Evolutionary conservation across 2,888 invertebrate genomes (phyloP).

Genomic region (Drosophila meridionalis): DNA sequence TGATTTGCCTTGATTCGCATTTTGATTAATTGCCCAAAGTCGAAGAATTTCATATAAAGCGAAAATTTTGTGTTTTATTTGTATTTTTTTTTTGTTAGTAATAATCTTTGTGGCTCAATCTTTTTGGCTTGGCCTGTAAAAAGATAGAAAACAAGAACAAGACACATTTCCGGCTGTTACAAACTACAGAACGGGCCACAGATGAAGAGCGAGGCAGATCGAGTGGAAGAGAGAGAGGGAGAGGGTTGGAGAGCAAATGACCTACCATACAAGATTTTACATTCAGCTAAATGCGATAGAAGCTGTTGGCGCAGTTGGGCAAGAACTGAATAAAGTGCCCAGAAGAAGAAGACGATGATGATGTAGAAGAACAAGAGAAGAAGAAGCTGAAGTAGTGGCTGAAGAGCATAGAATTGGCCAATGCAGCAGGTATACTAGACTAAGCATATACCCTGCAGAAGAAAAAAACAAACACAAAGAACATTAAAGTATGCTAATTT

Average conservation of each 20-base stretch:
- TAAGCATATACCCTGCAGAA: slow-evolving; percentile 6
- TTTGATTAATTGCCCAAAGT: slow-evolving; percentile 66
- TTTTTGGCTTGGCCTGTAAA: slow-evolving; percentile 5
- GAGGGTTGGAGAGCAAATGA: slow-evolving; percentile 34
- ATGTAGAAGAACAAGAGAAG: neutral
- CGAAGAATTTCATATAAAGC: slow-evolving; percentile 14
- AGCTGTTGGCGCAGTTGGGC: slow-evolving; percentile 43
- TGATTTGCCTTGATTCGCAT: slow-evolving; percentile 43
- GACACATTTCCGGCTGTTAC: slow-evolving; percentile 71
- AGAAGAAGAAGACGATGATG: slow-evolving; percentile 11
- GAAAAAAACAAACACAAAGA: too few species aligned
- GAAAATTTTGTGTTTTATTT: slow-evolving; percentile 18
- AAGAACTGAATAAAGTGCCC: slow-evolving; percentile 20
- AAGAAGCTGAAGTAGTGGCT: slow-evolving; percentile 10
- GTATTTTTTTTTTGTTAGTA: neutral
- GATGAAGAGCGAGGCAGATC: neutral
- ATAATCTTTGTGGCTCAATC: slow-evolving; percentile 41
- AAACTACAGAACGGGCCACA: slow-evolving; percentile 18
- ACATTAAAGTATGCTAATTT: too few species aligned
- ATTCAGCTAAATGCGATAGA: slow-evolving; percentile 47
- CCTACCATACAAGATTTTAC: slow-evolving; percentile 60
- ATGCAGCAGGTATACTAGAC: neutral
- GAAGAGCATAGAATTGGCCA: neutral
- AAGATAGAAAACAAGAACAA: slow-evolving; percentile 40
- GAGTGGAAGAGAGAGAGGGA: neutral